Evolutionary conservation across 1,140 invertebrate genomes (phyloP).

Genomic region (Drosophila nannoptera): DNA sequence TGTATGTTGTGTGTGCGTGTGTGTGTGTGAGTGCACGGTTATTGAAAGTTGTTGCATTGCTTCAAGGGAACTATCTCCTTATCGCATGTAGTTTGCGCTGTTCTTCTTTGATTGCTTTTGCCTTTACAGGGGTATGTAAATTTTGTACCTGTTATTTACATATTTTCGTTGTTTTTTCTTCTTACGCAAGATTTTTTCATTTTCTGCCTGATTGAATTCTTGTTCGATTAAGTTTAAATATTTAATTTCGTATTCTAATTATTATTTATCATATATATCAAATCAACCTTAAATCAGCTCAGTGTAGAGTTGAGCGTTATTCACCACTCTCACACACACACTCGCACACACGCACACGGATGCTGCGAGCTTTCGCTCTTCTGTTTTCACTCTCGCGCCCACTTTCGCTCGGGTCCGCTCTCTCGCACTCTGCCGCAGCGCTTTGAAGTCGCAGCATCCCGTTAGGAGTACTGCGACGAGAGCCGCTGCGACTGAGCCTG

Average conservation of each 20-base stretch:
- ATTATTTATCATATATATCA: background rate
- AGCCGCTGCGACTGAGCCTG: background rate
- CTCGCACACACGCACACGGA: constrained; percentile 4
- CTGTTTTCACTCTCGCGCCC: constrained; percentile 26
- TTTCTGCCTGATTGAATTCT: background rate
- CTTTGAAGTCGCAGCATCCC: constrained; percentile 62
- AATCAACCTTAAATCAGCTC: background rate
- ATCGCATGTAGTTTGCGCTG: constrained; percentile 13
- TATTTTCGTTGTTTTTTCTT: background rate
- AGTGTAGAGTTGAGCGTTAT: constrained; percentile 37
- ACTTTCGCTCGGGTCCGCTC: constrained; percentile 15
- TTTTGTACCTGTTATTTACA: constrained; percentile 5
- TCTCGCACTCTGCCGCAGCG: constrained; percentile 25
- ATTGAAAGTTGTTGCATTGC: constrained; percentile 60
- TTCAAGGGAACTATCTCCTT: constrained; percentile 20
- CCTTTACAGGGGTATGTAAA: constrained; percentile 18
- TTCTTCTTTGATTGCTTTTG: constrained; percentile 43
- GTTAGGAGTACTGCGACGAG: constrained; percentile 39
- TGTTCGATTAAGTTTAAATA: background rate
- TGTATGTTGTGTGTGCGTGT: background rate
- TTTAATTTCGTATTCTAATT: background rate
- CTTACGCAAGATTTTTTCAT: constrained; percentile 14
- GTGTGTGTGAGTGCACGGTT: constrained; percentile 38
- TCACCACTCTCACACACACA: constrained; percentile 43
- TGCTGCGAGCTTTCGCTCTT: constrained; percentile 44